Evolutionary conservation across 2,888 invertebrate species (phyloP), one percentile per base, ranked within the genome.

Genomic region (Hypena proboscidalis): DNA sequence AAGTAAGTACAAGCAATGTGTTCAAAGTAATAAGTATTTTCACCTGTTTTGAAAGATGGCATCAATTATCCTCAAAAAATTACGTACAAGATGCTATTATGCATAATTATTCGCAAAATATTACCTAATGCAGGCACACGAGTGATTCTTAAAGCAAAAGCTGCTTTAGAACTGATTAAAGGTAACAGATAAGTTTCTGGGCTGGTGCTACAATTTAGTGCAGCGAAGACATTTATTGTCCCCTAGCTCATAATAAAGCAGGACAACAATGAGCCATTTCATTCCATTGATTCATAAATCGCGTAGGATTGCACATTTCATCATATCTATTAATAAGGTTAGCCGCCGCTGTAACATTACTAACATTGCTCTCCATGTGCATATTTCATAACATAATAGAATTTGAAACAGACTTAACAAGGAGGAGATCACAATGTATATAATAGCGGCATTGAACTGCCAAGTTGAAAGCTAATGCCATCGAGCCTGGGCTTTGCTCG

Each of bases 1-100:
- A 32, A 46, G 37, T 46, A 36, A 34, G 42, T 40, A 33, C 50
- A 45, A 4, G 56, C 56, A 35, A 55, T 48, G 36, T 41, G 58
- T 37, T 25, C 23, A 36, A 46, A 11, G 6, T 31, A 37, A 48
- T 22, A 44, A 31, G 11, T 20, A 20, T 20, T 8, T 3, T 30
- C 40, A 54, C 27, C 27, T 31, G 20, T 17, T 5, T 7, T 38
- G 38, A 40, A 55, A 46, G 42, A 30, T 45, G 41, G 2, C 27
- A 25, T 14, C 13, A n/a, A 13, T 11, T 25, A 4, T 17, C 5
- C 5, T 17, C 3, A 4, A 5, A 17, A 17, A 17, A 17, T 17
- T 17, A 17, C 17, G 3, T 4, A 5, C 5, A 17, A 17, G 3
- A 4, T 17, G 17, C 5, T 17, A 17, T 25, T 25, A 25, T 11